These are phyloP conservation scores for Petrophora chlorosata DNA, from an alignment of 2,888 invertebrate genomes.

Conservation along the genomic window DNA sequence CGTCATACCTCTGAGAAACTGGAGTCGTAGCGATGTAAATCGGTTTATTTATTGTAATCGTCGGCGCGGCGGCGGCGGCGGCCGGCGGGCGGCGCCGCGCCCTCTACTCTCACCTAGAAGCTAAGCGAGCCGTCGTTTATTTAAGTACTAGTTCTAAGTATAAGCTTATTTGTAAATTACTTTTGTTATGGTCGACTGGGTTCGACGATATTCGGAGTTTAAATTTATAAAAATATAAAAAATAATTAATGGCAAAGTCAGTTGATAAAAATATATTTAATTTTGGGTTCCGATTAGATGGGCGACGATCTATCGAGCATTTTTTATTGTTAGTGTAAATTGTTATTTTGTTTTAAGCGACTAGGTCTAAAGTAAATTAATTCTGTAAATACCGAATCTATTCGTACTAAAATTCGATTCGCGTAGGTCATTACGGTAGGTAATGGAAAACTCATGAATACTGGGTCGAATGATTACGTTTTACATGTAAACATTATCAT, in stretches of 20 bases:
- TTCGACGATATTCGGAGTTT: constrained; percentile 81
- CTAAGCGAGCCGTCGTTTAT: constrained; percentile 67
- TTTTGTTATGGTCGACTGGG: constrained; percentile 82
- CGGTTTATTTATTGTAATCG: constrained; percentile 59
- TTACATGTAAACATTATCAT: constrained; percentile 66
- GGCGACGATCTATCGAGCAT: constrained; percentile 80
- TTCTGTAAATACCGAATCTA: constrained; percentile 79
- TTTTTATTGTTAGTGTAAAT: constrained; percentile 83
- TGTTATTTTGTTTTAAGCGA: constrained; percentile 83
- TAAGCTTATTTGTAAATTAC: constrained; percentile 78
- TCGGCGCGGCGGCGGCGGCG: too few relatives aligned
- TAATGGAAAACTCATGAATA: constrained; percentile 73
- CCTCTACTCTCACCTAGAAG: constrained; percentile 56
- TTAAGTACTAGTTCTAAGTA: constrained; percentile 72
- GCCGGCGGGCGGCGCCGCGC: constrained; percentile 25
- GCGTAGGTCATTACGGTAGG: constrained; percentile 76
- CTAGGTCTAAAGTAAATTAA: constrained; percentile 80
- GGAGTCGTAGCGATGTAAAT: constrained; percentile 61
- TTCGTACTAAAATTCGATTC: constrained; percentile 75
- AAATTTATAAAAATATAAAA: constrained; percentile 73
- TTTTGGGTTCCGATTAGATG: constrained; percentile 77
- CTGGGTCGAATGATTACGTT: constrained; percentile 74
- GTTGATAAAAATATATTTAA: constrained; percentile 76
- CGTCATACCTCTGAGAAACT: constrained; percentile 71
- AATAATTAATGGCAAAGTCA: constrained; percentile 74